A percentile compares a stretch with the other conserved stretches of the same genome.
phyloP scores from a whole-genome alignment of 2,113 vertebrate genomes.

The Machaerirhynchus nigripectus region DNA sequence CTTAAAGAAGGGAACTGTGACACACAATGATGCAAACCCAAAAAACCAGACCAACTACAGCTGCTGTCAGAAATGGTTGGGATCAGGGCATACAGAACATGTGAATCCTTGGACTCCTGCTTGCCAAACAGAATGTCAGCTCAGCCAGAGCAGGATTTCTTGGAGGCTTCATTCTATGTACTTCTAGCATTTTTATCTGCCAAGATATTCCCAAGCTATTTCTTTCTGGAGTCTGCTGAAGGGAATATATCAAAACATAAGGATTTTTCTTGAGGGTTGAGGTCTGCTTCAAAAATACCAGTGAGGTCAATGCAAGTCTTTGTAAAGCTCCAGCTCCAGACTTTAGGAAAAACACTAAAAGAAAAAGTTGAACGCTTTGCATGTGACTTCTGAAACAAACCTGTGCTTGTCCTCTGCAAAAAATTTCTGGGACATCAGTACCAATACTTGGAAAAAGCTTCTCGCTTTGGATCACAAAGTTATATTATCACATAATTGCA shows the following conservation, averaged over 20 bases:
- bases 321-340: not conserved
- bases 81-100: not conserved
- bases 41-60: rapidly evolving
- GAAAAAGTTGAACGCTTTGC: not conserved
- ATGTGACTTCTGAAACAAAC: not conserved
- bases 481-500: not conserved
- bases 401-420: not conserved
- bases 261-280: not conserved
- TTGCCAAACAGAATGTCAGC: not conserved
- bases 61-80: not conserved
- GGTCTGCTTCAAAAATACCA: not conserved
- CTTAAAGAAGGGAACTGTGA: not conserved
- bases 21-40: not conserved
- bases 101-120: not conserved
- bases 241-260: not conserved
- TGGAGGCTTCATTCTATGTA: not conserved
- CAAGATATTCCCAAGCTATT: not conserved
- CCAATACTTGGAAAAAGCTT: not conserved
- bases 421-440: not conserved
- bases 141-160: not conserved
- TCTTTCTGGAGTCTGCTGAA: not conserved
- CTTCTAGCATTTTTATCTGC: not conserved
- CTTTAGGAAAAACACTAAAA: not conserved
- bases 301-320: not conserved
- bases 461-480: not conserved